Conservation (phyloP, 2,797 vertebrate genomes). For the Anabas testudineus region DNA sequence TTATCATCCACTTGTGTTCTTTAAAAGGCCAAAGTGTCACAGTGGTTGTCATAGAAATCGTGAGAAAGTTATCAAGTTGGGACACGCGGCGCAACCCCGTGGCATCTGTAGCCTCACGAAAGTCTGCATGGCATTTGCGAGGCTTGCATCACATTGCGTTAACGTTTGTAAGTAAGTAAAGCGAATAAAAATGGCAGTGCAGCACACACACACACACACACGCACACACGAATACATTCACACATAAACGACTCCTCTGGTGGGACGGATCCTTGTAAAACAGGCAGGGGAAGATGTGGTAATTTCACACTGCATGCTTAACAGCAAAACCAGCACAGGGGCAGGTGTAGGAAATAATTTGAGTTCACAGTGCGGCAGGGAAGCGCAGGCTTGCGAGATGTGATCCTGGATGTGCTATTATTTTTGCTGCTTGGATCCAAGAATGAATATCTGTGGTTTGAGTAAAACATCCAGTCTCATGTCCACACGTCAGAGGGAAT, state of each 20-base stretch:
- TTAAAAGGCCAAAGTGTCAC: constrained; percentile 62
- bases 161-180: too few relatives aligned
- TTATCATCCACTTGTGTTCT: constrained; percentile 67
- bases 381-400: constrained; percentile 21
- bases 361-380: constrained; percentile 29
- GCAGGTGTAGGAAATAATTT: constrained; percentile 64
- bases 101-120: constrained; percentile 36
- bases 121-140: background rate
- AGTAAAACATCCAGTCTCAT: constrained; percentile 64
- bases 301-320: constrained; percentile 71
- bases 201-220: constrained; percentile 8
- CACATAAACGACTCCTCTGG: constrained; percentile 33
- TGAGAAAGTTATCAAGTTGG: constrained; percentile 45
- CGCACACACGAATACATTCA: constrained; percentile 11
- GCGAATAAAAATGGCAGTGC: constrained; percentile 2
- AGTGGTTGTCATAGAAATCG: constrained; percentile 77
- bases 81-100: constrained; percentile 49
- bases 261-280: constrained; percentile 56
- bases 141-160: too few relatives aligned
- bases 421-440: constrained; percentile 47
- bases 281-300: constrained; percentile 40
- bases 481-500: constrained; percentile 74
- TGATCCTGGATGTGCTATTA: constrained; percentile 47
- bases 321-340: constrained; percentile 50
- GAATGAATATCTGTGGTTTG: constrained; percentile 55